Base-by-base conservation (phyloP, 2,113 vertebrate genomes). In the Thalassoma bifasciatum region DNA sequence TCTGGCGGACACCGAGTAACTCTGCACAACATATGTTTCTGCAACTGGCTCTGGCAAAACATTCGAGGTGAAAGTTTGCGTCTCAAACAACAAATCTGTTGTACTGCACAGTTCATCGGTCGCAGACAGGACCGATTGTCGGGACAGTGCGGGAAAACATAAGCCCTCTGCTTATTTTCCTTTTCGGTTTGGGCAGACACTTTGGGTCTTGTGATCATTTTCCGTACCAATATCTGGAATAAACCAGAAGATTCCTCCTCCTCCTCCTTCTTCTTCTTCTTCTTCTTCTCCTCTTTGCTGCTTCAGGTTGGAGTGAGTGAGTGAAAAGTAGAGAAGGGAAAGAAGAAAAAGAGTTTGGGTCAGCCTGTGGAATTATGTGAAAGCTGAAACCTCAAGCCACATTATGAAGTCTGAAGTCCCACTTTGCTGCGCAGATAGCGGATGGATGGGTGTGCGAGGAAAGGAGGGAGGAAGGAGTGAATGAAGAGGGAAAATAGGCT, bases 331-430 rank as follows among this genome's bases (percentile, higher is more conserved):
- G 30, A 38, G n/a, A 59, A 44, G 4, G 12, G 14, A 34, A 16
- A 22, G n/a, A n/a, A n/a, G n/a, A 23, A 57, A 85, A 76, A 59
- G 75, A 9, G 2, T 57, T 72, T 83, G 68, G 77, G 73, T 88
- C 81, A 86, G 84, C 60, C 66, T 89, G 77, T 84, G 79, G 86
- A 91, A 92, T 89, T 87, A 92, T 89, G 87, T 93, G 92, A 93
- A 95, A 95, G 88, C 87, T 92, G 91, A 94, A 91, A 93, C 92
- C 89, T 91, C 85, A 81, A 92, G 86, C 86, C 84, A 91, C 90
- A 92, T 87, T 84, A 80, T 74, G 79, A 82, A 84, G 85, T 81
- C 86, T 86, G 79, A 75, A 81, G 87, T 80, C 86, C 76, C 82
- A 79, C 82, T 90, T 92, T 89, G 87, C 84, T 86, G 77, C 68